Evolutionary conservation across 2,113 vertebrate genomes (phyloP), one percentile per base, ranked within the genome.

Genomic region (Anguilla japonica): DNA sequence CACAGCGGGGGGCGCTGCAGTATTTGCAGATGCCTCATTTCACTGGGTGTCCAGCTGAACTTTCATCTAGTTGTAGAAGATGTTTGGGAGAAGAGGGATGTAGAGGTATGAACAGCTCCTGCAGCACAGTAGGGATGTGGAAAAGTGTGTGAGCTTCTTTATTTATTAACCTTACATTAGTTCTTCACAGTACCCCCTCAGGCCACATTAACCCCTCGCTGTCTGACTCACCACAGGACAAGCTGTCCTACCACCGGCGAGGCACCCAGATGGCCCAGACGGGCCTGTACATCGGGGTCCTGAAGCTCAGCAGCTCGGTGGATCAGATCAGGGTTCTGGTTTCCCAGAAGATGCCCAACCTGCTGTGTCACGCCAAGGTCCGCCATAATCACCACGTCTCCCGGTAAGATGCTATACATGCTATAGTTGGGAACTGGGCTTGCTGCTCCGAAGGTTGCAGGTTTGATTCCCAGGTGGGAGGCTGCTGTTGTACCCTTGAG

Each of bases 241-340:
- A 95, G 84, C 53, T 96, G 60, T 87, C 90, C 78, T 94, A 94
- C 84, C 95, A 96, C 91, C 92, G 93, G 41, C 92, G 92, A 89
- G 95, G 95, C 86, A 84, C 89, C 2, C 94, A 95, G 90, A 88
- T 91, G 87, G 89, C 89, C 0, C 91, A 93, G 89, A 84, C 94
- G 0, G 96, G 96, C 41, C 93, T 96, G n/a, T 96, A 96, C 20
- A 93, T 96, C 43, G 94, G 96, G 79, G 93, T 95, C 79, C 89
- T 96, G 57, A 96, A 96, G 84, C 93, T 96, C 60, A 95, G 94
- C 90, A 96, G 95, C 89, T 95, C 95, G 0, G 94, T 96, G 4
- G 95, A 96, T 40, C 95, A 96, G 92, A 95, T 96, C 89, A 82
- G 92, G 63, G 92, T 96, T 39, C 92, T 96, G 91, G 96, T 96